phyloP scores from a whole-genome alignment of 2,113 vertebrate species.

The Camelus dromedarius region DNA sequence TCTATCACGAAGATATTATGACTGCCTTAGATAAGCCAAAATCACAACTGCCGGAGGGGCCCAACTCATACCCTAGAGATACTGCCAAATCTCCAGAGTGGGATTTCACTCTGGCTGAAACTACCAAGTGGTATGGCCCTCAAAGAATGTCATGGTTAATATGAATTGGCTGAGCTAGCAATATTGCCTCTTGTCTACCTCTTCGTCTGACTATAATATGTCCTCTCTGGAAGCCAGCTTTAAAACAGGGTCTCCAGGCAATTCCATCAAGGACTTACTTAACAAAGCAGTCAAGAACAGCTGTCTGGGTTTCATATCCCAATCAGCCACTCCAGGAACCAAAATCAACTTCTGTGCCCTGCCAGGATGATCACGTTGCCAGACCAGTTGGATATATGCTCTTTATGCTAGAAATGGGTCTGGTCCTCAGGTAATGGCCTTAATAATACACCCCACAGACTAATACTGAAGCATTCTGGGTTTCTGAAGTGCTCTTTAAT shows the following conservation, averaged over 20 bases:
- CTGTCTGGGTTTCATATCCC: not conserved
- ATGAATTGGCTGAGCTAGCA: not conserved
- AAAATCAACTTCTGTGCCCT: not conserved
- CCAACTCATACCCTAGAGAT: not conserved
- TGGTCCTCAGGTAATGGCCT: not conserved
- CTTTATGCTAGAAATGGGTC: not conserved
- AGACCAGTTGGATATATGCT: not conserved
- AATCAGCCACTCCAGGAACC: not conserved
- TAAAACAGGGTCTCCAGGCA: constrained; percentile 2
- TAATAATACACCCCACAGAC: not conserved
- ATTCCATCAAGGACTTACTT: not conserved
- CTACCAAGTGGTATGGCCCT: not conserved
- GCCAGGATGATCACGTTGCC: not conserved
- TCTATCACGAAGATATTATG: not conserved
- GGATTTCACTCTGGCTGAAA: not conserved
- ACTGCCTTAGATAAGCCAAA: not conserved
- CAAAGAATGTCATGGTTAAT: not conserved
- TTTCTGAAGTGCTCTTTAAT: not conserved
- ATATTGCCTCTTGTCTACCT: not conserved
- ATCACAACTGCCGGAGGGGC: not conserved
- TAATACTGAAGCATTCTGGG: not conserved
- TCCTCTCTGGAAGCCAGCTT: not conserved
- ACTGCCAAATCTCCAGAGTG: not conserved
- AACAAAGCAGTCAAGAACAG: constrained; percentile 37
- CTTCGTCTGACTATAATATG: not conserved